Evolutionary conservation across 2,113 vertebrate genomes (phyloP), one percentile per base, ranked within the genome.

Genomic region (Uropsilus gracilis): DNA sequence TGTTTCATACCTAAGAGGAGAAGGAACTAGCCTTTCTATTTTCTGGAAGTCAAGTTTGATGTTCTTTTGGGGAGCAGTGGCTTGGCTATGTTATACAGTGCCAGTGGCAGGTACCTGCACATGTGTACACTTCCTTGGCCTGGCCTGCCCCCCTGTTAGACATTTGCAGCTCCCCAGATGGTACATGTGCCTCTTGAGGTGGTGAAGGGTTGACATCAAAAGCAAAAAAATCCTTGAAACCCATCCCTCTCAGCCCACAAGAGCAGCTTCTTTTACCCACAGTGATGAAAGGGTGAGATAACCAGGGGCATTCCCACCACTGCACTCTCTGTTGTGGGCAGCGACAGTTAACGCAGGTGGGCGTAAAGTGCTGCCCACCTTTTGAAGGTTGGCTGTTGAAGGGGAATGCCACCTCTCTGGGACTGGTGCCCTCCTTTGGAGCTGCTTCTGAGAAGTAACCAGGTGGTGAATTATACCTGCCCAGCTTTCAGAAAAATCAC

Each of bases 301-400:
- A 98, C 34, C 34, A 6, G 97, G 98, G 99, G 98, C 97, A 98
- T 98, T 99, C 98, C 98, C 98, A 98, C 97, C 91, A 0, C 80
- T 64, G 96, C 66, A 63, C 82, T 66, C 98, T 98, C 95, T 98
- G 98, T 98, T 99, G 98, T 99, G 99, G 98, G 68, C 9, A 92
- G 98, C 94, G 98, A 98, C 99, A 97, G 99, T 99, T 99, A 95
- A 97, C 97, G 32, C 98, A 99, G 99, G 98, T 98, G 98, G 97
- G 89, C 28, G 39, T 32, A 37, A 90, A 90, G 64, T 53, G 80
- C 87, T 95, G 28, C 92, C 42, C 10, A 22, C 69, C 89, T 68
- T 92, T 94, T 83, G 61, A 97, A 97, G 91, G 53, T 55, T 55
- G 59, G 48, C 93, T 95, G 91, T 88, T 37, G 82, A 71, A 94